A percentile compares a stretch with the other conserved stretches of the same genome.
phyloP scores from a whole-genome alignment of 2,888 invertebrate genomes.

The Tenthredo notha region DNA sequence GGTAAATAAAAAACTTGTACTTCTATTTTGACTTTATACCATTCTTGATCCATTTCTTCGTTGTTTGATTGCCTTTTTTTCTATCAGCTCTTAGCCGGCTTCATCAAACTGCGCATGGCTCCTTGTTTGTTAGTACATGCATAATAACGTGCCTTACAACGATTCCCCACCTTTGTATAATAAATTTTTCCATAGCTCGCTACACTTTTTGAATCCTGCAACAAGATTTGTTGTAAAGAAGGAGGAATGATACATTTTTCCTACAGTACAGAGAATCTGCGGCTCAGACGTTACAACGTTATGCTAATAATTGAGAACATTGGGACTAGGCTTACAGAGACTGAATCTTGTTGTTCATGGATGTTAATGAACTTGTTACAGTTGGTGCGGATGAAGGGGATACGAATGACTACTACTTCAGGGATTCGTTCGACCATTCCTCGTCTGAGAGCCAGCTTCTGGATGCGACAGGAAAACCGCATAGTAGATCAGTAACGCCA shows the following conservation, averaged over 20 bases:
- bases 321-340: not conserved
- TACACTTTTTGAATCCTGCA: not conserved
- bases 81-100: not conserved
- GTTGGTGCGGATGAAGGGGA: conserved; percentile 75
- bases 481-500: conserved; percentile 73
- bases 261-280: not conserved
- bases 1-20: conserved; percentile 68
- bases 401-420: conserved; percentile 85
- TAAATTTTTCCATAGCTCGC: not conserved
- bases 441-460: conserved; percentile 88
- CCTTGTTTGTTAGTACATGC: not conserved
- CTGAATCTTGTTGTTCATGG: conserved; percentile 10
- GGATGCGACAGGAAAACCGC: conserved; percentile 75
- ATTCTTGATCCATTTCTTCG: conserved; percentile 33
- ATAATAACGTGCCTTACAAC: not conserved
- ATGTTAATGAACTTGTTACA: conserved; percentile 64
- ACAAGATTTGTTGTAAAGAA: not conserved
- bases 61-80: not conserved
- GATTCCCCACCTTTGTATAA: not conserved
- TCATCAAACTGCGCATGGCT: not conserved
- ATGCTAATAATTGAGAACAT: conserved; percentile 9
- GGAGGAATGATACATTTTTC: not conserved
- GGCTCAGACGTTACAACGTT: not conserved
- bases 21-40: conserved; percentile 43
- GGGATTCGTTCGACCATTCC: conserved; percentile 89